Evolutionary conservation across 1,140 invertebrate species (phyloP), one percentile per base, ranked within the genome.

Genomic region (Wasmannia auropunctata): DNA sequence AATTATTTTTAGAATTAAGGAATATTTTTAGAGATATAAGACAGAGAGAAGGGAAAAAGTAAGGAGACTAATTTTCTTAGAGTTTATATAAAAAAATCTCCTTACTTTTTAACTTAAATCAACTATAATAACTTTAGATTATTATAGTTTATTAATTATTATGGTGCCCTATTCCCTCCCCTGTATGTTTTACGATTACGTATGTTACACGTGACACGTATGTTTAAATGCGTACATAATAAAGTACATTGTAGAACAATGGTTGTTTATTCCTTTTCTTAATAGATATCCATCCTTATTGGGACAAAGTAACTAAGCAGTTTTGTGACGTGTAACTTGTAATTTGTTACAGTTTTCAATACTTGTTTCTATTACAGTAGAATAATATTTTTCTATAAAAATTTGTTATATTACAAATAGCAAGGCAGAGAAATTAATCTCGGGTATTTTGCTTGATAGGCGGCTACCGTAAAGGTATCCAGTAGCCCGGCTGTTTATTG

Each of bases 141-240:
- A 8, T 67, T 67, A 28, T 46, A 67, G 63, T 43, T n/a, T 46
- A 46, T 46, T 46, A 75, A 51, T 69, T 77, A 76, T 22, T 86
- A 10, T 56, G 58, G 65, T 63, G 14, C 51, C 81, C 75, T 51
- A 79, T 74, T 86, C 85, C 75, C 74, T 86, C 75, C 86, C 84
- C 83, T 88, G 58, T 65, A 34, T 65, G 31, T 65, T 67, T 67
- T 90, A 88, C 86, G 86, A 81, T 87, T 87, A 90, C 56, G 14
- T 46, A 46, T 46, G 43, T 46, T 46, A 46, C 43, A 46, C 43
- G 62, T 79, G 54, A 90, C 56, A 86, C 58, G 87, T 88, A 83
- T 91, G 87, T 79, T 84, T 88, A 87, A 40, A 65, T 76, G 85
- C 87, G 87, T 62, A n/a, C n/a, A n/a, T n/a, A 93, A 92, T 87